Conservation (phyloP, 2,888 invertebrate species). For the Alcis repandata region DNA sequence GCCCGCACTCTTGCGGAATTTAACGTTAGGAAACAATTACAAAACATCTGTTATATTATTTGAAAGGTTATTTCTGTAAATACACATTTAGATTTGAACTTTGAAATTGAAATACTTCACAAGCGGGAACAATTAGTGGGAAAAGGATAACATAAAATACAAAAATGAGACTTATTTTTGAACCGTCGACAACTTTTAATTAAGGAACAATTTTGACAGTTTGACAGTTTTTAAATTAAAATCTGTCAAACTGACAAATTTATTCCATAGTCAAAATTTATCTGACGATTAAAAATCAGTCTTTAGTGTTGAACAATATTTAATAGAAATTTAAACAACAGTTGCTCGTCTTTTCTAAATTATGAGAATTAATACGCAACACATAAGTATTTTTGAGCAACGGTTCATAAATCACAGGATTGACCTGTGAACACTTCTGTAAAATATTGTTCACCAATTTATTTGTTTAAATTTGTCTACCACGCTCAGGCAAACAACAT, state of each 20-base stretch:
- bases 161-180: background rate
- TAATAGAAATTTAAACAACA: slow-evolving; percentile 6
- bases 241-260: slow-evolving; percentile 3
- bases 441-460: slow-evolving; percentile 14
- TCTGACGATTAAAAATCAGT: background rate
- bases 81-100: slow-evolving; percentile 19
- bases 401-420: background rate
- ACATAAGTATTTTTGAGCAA: background rate
- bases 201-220: background rate
- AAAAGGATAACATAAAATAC: slow-evolving; percentile 28
- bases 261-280: background rate
- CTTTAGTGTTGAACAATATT: slow-evolving; percentile 6
- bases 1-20: slow-evolving; percentile 55
- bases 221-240: background rate
- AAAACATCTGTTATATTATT: slow-evolving; percentile 40
- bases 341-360: too few species aligned
- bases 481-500: slow-evolving; percentile 45
- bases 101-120: slow-evolving; percentile 22
- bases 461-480: slow-evolving; percentile 20
- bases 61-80: slow-evolving; percentile 23
- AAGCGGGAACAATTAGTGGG: slow-evolving; percentile 27
- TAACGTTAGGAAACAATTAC: slow-evolving; percentile 35
- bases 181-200: background rate
- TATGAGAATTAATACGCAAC: background rate
- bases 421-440: slow-evolving; percentile 13